Evolutionary conservation across 1,140 invertebrate genomes (phyloP).

Genomic region (Drosophila subpulchrella): DNA sequence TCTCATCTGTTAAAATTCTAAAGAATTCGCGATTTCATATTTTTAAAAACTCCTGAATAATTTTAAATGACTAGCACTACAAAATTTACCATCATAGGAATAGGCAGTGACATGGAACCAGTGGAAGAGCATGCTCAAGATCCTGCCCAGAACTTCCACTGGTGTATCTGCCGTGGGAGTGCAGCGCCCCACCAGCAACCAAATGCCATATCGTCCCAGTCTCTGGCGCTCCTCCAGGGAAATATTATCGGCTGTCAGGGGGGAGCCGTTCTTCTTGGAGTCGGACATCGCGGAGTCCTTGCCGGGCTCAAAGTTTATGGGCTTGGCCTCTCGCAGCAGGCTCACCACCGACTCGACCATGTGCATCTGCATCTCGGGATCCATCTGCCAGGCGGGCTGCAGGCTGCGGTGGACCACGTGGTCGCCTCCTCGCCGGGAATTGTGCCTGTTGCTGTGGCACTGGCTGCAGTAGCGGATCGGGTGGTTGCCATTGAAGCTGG

Average conservation of each 20-base stretch:
- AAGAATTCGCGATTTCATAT: too few relatives aligned
- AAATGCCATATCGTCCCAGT: conserved; percentile 97
- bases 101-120: conserved; percentile 99
- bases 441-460: conserved; percentile 95
- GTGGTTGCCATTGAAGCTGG: conserved; percentile 97
- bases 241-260: conserved; percentile 86
- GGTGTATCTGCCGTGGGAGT: conserved; percentile 94
- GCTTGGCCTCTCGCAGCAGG: conserved; percentile 92
- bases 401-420: conserved; percentile 96
- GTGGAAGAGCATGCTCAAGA: conserved; percentile 98
- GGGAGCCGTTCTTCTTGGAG: conserved; percentile 70
- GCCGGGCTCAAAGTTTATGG: conserved; percentile 88
- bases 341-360: conserved; percentile 98
- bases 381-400: conserved; percentile 94
- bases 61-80: too few relatives aligned
- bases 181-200: conserved; percentile 97
- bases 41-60: too few relatives aligned
- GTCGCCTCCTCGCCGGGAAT: conserved; percentile 92
- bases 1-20: too few relatives aligned
- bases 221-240: conserved; percentile 93
- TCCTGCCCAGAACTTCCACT: conserved; percentile 94
- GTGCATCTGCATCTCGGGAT: conserved; percentile 95
- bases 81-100: conserved; percentile 93
- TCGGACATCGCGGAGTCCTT: conserved; percentile 64
- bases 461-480: conserved; percentile 97